Base-by-base conservation (phyloP, 92 coral and sea anemone species). In the Paragorgia papillata region DNA sequence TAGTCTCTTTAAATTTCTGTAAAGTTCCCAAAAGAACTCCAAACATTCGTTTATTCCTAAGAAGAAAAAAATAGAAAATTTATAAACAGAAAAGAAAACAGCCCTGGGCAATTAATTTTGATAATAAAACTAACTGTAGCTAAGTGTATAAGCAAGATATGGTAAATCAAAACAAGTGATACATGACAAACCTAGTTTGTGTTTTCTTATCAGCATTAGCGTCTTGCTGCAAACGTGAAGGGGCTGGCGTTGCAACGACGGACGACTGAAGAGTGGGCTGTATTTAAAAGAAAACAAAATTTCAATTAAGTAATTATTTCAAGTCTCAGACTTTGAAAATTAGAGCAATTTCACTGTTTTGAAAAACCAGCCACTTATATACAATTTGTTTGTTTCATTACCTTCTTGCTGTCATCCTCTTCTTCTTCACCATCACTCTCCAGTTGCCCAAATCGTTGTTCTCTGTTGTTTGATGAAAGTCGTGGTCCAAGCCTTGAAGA, bases 401-500 rank as follows among this genome's bases (percentile, higher is more conserved):
- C 97, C 92, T 92, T 92, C 50, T 73, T 83, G 26, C 83, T 77
- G 73, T 94, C 98, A 41, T 94, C 97, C 20, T 93, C 98, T 2
- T 94, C 98, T 63, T 91, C 97, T 70, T 94, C 98, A 6, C 97
- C 98, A 77, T 94, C 98, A 89, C 98, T 94, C 92, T 94, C 98
- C 98, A 90, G 97, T 61, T 82, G 90, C 10, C 84, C 70, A 69
- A 90, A 94, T 84, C 91, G 92, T 87, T 75, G 93, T 20, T 75
- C 78, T 24, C 79, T 83, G 79, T 70, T 51, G 20, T 91, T 79
- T 89, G 96, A 30, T 89, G 78, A 56, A 56, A 22, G 88, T 82
- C 84, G 90, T 86, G 75, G 91, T 82, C 59, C 82, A 73, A 66
- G 82, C 48, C 62, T 81, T 59, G 24, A 90, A 46, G 9, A 15